phyloP scores from a whole-genome alignment of 1,140 invertebrate species.

The Teleogryllus occipitalis region DNA sequence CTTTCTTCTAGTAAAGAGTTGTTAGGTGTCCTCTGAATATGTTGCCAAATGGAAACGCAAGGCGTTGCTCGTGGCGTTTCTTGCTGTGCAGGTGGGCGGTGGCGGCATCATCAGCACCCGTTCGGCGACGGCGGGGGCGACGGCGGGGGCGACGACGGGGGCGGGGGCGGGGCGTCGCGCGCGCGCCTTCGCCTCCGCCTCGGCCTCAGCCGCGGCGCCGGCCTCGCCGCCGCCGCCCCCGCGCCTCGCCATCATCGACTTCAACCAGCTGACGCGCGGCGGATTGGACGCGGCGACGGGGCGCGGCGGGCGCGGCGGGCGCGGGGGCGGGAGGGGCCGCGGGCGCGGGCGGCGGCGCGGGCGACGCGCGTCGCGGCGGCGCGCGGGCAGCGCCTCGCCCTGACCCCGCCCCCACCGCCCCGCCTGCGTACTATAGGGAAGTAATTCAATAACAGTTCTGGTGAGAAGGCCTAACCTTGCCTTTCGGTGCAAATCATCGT shows the following conservation, averaged over 20 bases:
- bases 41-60: no score
- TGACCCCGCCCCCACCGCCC: no score
- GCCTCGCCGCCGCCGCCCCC: slow-evolving; percentile 37
- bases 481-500: no score
- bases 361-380: not conserved
- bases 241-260: slow-evolving; percentile 60
- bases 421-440: no score
- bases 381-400: not conserved
- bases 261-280: slow-evolving; percentile 56
- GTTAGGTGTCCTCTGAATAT: no score
- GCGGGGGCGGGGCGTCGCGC: slow-evolving; percentile 7
- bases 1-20: no score
- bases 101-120: slow-evolving; percentile 26
- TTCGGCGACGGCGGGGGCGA: no score
- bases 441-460: no score
- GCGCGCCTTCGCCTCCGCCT: not conserved
- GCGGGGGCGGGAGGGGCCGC: slow-evolving; percentile 22
- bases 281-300: slow-evolving; percentile 42
- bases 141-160: no score
- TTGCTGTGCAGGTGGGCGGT: slow-evolving; percentile 32
- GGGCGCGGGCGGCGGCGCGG: not conserved
- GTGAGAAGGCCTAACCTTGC: not conserved
- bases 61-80: no score
- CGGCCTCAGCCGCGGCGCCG: slow-evolving; percentile 18
- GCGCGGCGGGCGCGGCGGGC: slow-evolving; percentile 27